Percentiles rank a stretch among this genome's conserved stretches.
phyloP scores from a whole-genome alignment of 1,140 invertebrate genomes.

The Drosophila sp. region DNA sequence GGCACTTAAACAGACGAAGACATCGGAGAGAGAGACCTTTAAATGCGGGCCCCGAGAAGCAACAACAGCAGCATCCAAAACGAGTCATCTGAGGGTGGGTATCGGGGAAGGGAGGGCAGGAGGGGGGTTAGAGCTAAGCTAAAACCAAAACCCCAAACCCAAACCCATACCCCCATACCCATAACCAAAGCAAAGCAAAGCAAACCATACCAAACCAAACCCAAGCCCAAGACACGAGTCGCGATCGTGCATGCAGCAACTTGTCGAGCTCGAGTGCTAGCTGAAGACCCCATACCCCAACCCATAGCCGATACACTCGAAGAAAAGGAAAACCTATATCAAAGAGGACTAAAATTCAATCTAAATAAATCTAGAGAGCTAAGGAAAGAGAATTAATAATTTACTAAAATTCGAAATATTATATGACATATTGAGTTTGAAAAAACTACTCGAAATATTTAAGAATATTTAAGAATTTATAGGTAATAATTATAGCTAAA shows the following conservation, averaged over 20 bases:
- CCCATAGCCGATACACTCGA: background rate
- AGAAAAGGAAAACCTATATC: background rate
- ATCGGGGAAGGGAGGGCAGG: slow-evolving; percentile 39
- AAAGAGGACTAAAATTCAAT: background rate
- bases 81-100: background rate
- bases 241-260: slow-evolving; percentile 69
- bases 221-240: slow-evolving; percentile 54
- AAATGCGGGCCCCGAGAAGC: slow-evolving; percentile 65
- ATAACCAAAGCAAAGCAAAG: background rate
- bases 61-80: slow-evolving; percentile 62
- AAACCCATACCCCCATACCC: slow-evolving; percentile 9
- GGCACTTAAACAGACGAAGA: slow-evolving; percentile 70
- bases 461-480: no score
- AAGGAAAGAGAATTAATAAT: no score
- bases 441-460: no score
- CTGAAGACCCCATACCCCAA: slow-evolving; percentile 4
- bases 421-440: no score
- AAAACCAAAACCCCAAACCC: slow-evolving; percentile 18
- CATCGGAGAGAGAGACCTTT: slow-evolving; percentile 60
- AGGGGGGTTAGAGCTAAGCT: slow-evolving; percentile 19
- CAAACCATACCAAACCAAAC: slow-evolving; percentile 28
- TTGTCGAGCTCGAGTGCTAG: slow-evolving; percentile 59
- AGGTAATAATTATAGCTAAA: no score
- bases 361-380: no score
- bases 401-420: no score